These are phyloP conservation scores for Sphenodon punctatus DNA, from an alignment of 2,797 vertebrate species.

Conservation along the genomic window DNA sequence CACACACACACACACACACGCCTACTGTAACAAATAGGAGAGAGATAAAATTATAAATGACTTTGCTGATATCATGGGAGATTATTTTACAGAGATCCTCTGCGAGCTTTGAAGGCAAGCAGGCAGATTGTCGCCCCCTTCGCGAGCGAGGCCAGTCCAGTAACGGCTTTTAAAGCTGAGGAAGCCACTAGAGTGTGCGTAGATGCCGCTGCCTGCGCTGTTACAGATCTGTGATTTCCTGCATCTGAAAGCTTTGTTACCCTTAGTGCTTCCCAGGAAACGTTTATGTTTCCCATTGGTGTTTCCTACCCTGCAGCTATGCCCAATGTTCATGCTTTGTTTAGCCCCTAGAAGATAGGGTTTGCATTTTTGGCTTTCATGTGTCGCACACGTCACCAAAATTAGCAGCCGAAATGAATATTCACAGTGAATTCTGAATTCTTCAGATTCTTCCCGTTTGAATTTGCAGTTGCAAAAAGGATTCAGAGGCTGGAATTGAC, in stretches of 20 bases:
- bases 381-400: conserved; percentile 23
- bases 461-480: no score
- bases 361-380: neutral
- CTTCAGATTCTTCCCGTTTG: no score
- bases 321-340: conserved; percentile 31
- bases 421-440: no score
- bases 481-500: no score
- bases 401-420: no score
- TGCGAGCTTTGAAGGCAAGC: neutral
- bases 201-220: conserved; percentile 21
- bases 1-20: neutral
- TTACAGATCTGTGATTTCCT: conserved; percentile 61
- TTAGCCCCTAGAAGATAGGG: conserved; percentile 12
- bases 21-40: fast-evolving
- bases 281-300: conserved; percentile 54
- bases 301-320: conserved; percentile 40
- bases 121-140: neutral
- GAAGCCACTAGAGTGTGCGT: neutral
- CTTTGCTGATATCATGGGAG: fast-evolving
- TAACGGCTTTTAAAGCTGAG: neutral
- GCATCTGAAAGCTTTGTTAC: conserved; percentile 34
- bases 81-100: neutral
- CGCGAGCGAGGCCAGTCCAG: neutral
- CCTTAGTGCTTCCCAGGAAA: conserved; percentile 41
- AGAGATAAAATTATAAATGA: no score